phyloP scores from a whole-genome alignment of 37 sponge, comb jelly and placozoan genomes.

The Bolinopsis microptera region DNA sequence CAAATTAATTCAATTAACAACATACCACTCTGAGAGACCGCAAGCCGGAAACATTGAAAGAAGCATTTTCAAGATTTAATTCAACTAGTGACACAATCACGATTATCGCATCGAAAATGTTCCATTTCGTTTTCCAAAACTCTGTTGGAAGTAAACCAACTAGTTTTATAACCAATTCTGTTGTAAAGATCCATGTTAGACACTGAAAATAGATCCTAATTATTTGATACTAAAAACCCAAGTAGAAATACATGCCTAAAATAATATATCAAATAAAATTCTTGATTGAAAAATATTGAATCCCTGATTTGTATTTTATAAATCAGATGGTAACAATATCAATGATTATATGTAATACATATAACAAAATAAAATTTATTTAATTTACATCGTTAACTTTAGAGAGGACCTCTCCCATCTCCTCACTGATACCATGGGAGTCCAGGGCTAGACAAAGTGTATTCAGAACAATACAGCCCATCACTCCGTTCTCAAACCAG shows the following conservation, averaged over 20 bases:
- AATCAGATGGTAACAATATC: not conserved
- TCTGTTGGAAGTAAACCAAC: conserved; percentile 34
- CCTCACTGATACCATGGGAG: not conserved
- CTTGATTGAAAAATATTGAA: no score
- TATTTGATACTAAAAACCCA: not conserved
- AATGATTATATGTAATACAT: not conserved
- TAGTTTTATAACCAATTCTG: conserved; percentile 56
- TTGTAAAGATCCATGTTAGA: conserved; percentile 49
- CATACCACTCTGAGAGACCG: conserved; percentile 46
- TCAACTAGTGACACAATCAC: conserved; percentile 47
- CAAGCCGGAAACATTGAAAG: conserved; percentile 49
- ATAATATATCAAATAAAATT: no score
- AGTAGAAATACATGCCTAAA: no score
- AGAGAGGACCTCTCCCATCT: not conserved
- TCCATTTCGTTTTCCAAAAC: conserved; percentile 60
- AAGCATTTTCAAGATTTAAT: not conserved
- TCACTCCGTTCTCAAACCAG: conserved; percentile 65
- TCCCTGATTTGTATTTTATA: no score
- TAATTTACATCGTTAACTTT: conserved; percentile 51
- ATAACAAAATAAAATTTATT: not conserved
- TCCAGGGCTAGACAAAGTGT: conserved; percentile 62
- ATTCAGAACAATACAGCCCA: conserved; percentile 65
- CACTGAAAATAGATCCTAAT: not conserved
- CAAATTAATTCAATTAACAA: no score
- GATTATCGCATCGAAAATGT: conserved; percentile 55